Evolutionary conservation across 2,888 invertebrate species (phyloP).

Genomic region (Amiota communis): DNA sequence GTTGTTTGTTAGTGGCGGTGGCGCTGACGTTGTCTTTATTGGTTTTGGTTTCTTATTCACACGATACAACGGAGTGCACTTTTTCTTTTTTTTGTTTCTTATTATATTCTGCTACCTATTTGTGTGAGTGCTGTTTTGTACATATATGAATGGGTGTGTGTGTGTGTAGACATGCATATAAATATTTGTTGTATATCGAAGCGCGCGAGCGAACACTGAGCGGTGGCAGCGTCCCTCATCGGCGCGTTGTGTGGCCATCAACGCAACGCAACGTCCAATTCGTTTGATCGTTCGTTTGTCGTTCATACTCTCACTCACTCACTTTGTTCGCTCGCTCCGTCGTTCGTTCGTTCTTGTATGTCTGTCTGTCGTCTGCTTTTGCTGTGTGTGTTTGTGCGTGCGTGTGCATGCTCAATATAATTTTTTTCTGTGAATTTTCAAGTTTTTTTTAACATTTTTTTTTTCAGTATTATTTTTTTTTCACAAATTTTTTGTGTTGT

Average conservation of each 20-base stretch:
- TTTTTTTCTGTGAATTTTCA: slow-evolving; percentile 27
- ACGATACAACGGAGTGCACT: neutral
- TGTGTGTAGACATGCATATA: neutral
- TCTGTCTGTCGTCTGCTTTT: neutral
- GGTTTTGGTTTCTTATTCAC: slow-evolving; percentile 3
- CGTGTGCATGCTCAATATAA: slow-evolving; percentile 2
- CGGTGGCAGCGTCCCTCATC: too few species aligned
- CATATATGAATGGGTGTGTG: neutral
- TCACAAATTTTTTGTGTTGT: slow-evolving; percentile 45
- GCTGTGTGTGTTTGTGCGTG: slow-evolving; percentile 1
- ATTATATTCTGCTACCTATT: too few species aligned
- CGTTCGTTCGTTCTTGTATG: neutral
- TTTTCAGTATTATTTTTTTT: slow-evolving; percentile 46
- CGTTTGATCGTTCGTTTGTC: neutral
- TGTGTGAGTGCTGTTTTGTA: neutral
- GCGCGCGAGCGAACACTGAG: too few species aligned
- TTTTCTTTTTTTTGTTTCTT: neutral
- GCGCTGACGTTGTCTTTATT: slow-evolving; percentile 22
- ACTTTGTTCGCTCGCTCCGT: neutral
- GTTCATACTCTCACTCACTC: neutral
- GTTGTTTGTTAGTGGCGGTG: slow-evolving; percentile 6
- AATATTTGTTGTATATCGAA: neutral
- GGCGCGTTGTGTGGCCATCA: neutral
- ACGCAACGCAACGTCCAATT: neutral
- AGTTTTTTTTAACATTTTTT: slow-evolving; percentile 34